Conservation (phyloP, 2,888 invertebrate genomes). For the Cheilosia grossa region DNA sequence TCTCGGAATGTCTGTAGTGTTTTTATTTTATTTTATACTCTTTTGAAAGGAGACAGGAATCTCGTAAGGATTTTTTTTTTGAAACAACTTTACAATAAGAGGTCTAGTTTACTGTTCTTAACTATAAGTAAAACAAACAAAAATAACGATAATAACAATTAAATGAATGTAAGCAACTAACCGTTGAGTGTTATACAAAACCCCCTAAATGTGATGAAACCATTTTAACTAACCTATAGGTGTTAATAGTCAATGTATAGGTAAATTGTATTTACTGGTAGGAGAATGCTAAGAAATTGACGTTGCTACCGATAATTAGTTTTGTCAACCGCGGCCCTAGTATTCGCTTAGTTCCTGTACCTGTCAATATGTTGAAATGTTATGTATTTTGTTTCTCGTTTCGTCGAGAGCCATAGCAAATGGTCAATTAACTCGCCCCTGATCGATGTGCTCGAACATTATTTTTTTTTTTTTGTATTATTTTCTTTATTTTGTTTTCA, state of each 20-base stretch:
- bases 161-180: constrained; percentile 50
- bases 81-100: constrained; percentile 59
- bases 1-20: constrained; percentile 33
- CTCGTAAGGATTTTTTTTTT: constrained; percentile 49
- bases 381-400: constrained; percentile 19
- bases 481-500: constrained; percentile 38
- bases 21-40: constrained; percentile 68
- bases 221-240: constrained; percentile 67
- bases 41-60: constrained; percentile 50
- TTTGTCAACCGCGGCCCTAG: constrained; percentile 53
- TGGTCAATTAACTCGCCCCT: constrained; percentile 47
- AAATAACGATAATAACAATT: constrained; percentile 36
- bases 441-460: constrained; percentile 61
- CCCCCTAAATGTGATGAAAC: constrained; percentile 68
- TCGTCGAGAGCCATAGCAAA: constrained; percentile 27
- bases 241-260: constrained; percentile 74
- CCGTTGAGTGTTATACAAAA: constrained; percentile 66
- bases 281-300: constrained; percentile 54
- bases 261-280: constrained; percentile 69
- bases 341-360: constrained; percentile 72
- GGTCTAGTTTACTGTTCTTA: constrained; percentile 45
- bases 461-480: constrained; percentile 4
- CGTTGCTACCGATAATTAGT: constrained; percentile 30
- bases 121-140: constrained; percentile 55
- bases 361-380: constrained; percentile 64